Percentiles rank a stretch among this genome's conserved stretches.
phyloP scores from a whole-genome alignment of 1,140 invertebrate species.

The Trigoniulus corallinus region DNA sequence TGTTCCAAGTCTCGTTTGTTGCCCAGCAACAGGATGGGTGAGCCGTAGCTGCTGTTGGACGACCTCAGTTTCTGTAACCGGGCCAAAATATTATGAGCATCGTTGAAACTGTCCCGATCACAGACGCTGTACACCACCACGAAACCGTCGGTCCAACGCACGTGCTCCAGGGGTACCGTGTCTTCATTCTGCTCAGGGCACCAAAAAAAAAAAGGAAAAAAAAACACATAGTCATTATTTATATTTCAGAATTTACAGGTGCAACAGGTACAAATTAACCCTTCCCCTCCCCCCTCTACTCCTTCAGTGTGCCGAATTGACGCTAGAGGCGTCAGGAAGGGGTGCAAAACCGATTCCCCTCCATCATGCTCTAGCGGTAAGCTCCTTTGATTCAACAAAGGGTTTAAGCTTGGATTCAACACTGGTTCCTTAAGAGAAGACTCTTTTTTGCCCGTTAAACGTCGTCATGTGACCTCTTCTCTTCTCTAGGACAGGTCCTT shows the following conservation, averaged over 20 bases:
- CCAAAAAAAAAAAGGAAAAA: constrained; percentile 5
- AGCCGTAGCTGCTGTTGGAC: constrained; percentile 9
- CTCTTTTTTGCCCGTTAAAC: no score
- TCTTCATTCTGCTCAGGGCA: constrained; percentile 31
- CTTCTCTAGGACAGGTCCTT: no score
- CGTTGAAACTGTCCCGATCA: constrained; percentile 51
- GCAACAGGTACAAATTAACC: no score
- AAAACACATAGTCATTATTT: background rate
- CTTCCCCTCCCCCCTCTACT: no score
- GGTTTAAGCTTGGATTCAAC: no score
- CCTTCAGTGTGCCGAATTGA: no score
- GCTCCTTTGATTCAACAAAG: no score
- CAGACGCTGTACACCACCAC: constrained; percentile 66
- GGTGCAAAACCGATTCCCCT: no score
- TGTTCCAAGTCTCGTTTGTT: constrained; percentile 71
- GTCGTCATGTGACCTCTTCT: no score
- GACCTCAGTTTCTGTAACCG: constrained; percentile 36
- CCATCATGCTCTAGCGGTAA: no score
- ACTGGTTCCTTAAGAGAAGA: no score
- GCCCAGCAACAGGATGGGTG: constrained; percentile 52
- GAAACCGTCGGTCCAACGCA: constrained; percentile 66
- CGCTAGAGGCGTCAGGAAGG: no score
- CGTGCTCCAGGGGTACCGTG: constrained; percentile 52
- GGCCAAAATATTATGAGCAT: constrained; percentile 50
- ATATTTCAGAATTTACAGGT: constrained; percentile 4